Evolutionary conservation across 2,797 vertebrate genomes (phyloP), one percentile per base, ranked within the genome.

Genomic region (Pseudomugil gertrudae): DNA sequence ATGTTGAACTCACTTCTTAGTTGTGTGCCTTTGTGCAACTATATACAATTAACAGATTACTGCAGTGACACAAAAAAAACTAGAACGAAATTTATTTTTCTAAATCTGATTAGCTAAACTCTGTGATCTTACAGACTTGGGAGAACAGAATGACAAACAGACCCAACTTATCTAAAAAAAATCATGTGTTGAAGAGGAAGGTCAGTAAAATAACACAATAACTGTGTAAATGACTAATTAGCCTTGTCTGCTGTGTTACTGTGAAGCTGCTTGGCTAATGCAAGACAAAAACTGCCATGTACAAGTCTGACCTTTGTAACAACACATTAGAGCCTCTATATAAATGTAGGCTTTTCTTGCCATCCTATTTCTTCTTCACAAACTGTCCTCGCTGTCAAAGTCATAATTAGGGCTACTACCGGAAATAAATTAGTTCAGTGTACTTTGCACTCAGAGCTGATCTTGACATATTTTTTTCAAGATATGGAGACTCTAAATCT

Each of bases 261-360:
- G 75, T 57, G 73, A 69, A 72, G 69, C 63, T 55, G 62, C 66
- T 63, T 66, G 63, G 62, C 65, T 75, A 84, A 79, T 79, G 54
- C 63, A 48, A 78, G 80, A 86, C 69, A 75, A 70, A 82, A 83
- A 70, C 60, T 75, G 57, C 45, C 40, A 69, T 72, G 80, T 62
- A 55, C 57, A 75, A 60, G 52, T 66, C n/a, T 85, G 84, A 87
- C 85, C 84, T 89, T 88, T 87, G 53, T 11, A 72, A 79, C 79
- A 78, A 70, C 73, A 72, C 57, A 81, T 69, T 78, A 53, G 56
- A 57, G 66, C 66, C 62, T 66, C 21, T 4, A 63, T 73, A 64
- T 66, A 74, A 58, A 68, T 72, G 56, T 30, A 52, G 57, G 50
- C 57, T 66, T 80, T 80, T 74, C 66, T 60, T 83, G 56, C 65